These are phyloP conservation scores for Sebastes steindachneri DNA, from an alignment of 2,797 vertebrate species.

Conservation along the genomic window DNA sequence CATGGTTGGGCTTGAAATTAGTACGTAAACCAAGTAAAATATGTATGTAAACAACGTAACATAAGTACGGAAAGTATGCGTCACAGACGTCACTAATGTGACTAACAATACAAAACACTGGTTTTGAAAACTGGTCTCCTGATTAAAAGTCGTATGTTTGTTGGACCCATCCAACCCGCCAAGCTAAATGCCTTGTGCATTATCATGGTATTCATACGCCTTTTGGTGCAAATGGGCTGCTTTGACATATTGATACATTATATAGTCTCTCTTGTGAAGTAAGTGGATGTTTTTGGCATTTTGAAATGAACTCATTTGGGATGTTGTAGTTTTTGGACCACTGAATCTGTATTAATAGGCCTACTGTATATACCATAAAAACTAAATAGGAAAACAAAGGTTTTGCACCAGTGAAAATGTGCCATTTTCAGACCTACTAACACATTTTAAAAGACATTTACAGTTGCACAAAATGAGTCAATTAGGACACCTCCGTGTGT, in stretches of 20 bases:
- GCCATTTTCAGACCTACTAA: not conserved
- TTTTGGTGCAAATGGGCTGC: no score
- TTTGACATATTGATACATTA: not conserved
- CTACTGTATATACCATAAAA: not conserved
- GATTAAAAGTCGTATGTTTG: no score
- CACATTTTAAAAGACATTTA: conserved; percentile 5
- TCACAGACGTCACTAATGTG: no score
- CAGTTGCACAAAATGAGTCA: not conserved
- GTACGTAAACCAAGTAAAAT: no score
- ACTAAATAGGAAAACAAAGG: not conserved
- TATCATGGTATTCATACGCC: no score
- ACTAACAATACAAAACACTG: no score
- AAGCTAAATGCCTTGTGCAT: no score
- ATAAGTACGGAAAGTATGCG: no score
- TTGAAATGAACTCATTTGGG: not conserved
- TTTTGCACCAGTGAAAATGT: not conserved
- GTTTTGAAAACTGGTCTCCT: no score
- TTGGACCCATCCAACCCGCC: no score
- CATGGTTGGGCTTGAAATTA: no score
- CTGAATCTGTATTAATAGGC: not conserved
- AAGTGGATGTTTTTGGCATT: not conserved
- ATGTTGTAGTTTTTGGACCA: not conserved
- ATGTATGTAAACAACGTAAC: no score
- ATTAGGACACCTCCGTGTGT: not conserved
- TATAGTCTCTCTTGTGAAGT: not conserved